Conservation (phyloP, 2,113 vertebrate genomes). For the Herpetotheres cachinnans region DNA sequence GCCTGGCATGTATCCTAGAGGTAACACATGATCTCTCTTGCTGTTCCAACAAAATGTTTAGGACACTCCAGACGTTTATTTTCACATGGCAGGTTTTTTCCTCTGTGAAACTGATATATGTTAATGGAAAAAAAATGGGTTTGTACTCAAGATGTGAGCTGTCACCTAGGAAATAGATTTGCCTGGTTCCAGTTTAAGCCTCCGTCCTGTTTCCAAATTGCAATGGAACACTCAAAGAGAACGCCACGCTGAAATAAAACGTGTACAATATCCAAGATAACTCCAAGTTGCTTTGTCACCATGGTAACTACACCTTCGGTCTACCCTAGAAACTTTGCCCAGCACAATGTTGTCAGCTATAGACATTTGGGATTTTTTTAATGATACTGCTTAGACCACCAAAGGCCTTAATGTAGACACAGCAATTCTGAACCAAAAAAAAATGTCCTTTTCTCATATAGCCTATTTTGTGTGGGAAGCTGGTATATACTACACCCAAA, state of each 20-base stretch:
- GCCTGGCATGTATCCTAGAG: neutral
- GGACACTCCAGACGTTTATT: neutral
- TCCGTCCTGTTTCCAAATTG: neutral
- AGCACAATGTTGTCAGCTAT: neutral
- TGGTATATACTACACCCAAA: neutral
- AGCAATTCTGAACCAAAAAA: neutral
- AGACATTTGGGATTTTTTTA: neutral
- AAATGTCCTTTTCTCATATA: neutral
- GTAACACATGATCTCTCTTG: neutral
- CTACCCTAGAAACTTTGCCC: neutral
- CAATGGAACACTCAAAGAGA: neutral
- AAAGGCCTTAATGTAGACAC: neutral
- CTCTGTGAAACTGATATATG: neutral
- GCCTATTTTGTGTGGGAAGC: neutral
- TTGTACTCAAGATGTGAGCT: neutral
- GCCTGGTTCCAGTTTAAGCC: neutral
- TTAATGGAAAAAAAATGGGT: neutral
- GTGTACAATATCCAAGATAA: neutral
- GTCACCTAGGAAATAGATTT: neutral
- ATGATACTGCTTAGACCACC: neutral
- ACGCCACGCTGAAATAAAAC: fast-evolving
- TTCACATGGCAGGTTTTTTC: neutral
- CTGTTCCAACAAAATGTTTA: neutral
- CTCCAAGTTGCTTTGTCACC: neutral
- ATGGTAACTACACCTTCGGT: neutral